A percentile compares a stretch with the other conserved stretches of the same genome.
Evolutionary conservation across 2,888 invertebrate genomes (phyloP).

Genomic region (Notocelia uddmanniana): DNA sequence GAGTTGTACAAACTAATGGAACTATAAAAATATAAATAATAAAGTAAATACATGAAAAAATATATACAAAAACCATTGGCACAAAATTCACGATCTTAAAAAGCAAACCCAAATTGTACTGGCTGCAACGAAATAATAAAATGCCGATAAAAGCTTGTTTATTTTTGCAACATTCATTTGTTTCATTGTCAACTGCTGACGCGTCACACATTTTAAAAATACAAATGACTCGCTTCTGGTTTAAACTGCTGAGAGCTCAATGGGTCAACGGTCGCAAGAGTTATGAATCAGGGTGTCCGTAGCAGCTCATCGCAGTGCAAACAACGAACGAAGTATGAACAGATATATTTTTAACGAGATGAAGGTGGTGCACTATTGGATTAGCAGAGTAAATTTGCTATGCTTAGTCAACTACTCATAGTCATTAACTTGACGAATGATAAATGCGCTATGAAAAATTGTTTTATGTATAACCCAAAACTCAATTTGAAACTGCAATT

Average conservation of each 20-base stretch:
- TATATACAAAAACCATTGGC: too few species aligned
- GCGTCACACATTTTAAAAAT: conserved; percentile 12
- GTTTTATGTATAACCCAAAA: too few species aligned
- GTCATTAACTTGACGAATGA: too few species aligned
- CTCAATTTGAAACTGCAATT: too few species aligned
- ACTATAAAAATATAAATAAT: too few species aligned
- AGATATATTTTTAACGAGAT: neutral
- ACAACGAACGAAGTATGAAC: too few species aligned
- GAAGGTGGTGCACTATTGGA: neutral
- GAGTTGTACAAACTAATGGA: too few species aligned
- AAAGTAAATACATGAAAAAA: too few species aligned
- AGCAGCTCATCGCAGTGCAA: conserved; percentile 16
- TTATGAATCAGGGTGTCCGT: conserved; percentile 34
- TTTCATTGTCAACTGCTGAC: conserved; percentile 30
- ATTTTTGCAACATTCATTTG: conserved; percentile 21
- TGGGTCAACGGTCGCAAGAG: conserved; percentile 28
- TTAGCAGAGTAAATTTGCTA: neutral
- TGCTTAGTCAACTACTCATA: neutral
- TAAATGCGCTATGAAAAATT: too few species aligned
- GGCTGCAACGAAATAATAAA: neutral
- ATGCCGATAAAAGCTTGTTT: neutral
- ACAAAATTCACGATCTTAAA: neutral
- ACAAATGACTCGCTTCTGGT: conserved; percentile 23
- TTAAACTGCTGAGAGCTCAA: conserved; percentile 26
- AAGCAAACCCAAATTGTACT: neutral